Percentiles rank a stretch among this genome's conserved stretches.
phyloP scores from a whole-genome alignment of 2,888 invertebrate species.

The Tethea ocularis region DNA sequence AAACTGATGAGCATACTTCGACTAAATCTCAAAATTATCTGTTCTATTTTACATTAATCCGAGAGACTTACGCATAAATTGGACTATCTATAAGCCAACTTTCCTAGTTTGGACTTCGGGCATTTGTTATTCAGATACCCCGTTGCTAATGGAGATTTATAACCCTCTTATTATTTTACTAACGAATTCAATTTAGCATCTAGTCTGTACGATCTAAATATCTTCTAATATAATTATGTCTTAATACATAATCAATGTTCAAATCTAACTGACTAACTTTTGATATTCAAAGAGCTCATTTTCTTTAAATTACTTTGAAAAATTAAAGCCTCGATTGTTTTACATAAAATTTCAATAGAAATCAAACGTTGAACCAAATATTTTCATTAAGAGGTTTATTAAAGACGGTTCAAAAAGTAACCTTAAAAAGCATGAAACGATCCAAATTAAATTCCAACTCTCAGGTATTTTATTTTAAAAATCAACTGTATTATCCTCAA shows the following conservation, averaged over 20 bases:
- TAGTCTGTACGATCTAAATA: not conserved
- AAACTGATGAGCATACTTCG: not conserved
- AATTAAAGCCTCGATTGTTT: too few species aligned
- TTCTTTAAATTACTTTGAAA: too few species aligned
- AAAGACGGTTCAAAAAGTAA: not conserved
- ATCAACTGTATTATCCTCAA: conserved; percentile 12
- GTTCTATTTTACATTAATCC: conserved; percentile 2
- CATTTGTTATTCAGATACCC: conserved; percentile 36
- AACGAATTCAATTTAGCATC: not conserved
- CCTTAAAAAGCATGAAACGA: not conserved
- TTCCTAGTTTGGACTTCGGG: conserved; percentile 24
- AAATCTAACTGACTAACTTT: not conserved
- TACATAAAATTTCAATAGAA: not conserved
- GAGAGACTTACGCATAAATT: conserved; percentile 24
- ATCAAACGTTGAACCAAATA: not conserved
- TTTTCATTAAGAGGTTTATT: not conserved
- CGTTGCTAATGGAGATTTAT: conserved; percentile 32
- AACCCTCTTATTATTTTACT: conserved; percentile 23
- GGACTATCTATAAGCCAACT: conserved; percentile 28
- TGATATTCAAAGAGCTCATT: too few species aligned
- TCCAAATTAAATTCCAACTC: conserved; percentile 5
- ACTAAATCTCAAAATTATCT: not conserved
- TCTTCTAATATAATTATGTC: not conserved
- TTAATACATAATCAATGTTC: not conserved
- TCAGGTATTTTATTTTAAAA: conserved; percentile 8